Conservation (phyloP, 1,140 invertebrate species). For the Papilio polyxenes region DNA sequence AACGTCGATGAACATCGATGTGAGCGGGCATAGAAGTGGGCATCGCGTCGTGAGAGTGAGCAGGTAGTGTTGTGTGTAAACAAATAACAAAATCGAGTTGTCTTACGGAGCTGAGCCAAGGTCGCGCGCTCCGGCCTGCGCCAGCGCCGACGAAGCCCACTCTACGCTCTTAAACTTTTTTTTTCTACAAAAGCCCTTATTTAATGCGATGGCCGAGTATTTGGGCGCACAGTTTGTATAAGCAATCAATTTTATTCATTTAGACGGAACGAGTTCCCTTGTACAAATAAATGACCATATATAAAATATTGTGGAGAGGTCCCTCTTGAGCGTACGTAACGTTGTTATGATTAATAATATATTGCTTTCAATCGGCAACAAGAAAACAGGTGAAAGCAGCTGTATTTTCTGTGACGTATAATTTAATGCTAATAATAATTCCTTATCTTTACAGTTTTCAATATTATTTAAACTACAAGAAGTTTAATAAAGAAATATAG, state of each 20-base stretch:
- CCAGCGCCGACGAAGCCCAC: constrained; percentile 58
- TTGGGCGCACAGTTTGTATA: constrained; percentile 80
- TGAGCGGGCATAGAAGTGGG: constrained; percentile 55
- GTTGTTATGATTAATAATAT: constrained; percentile 58
- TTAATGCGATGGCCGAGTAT: constrained; percentile 78
- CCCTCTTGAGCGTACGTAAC: constrained; percentile 48
- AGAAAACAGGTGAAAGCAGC: constrained; percentile 44
- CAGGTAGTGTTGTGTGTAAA: constrained; percentile 80
- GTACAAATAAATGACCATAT: constrained; percentile 77
- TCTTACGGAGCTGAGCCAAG: constrained; percentile 75
- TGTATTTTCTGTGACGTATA: constrained; percentile 8
- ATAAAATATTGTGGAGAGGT: constrained; percentile 62
- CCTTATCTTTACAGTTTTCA: neutral
- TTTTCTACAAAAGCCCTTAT: constrained; percentile 72
- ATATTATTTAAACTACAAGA: neutral
- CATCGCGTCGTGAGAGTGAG: constrained; percentile 53
- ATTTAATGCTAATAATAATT: constrained; percentile 1
- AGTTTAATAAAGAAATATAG: neutral
- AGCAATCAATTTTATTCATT: constrained; percentile 81
- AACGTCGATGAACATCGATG: constrained; percentile 67
- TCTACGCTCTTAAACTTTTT: constrained; percentile 70
- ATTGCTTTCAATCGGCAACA: constrained; percentile 47
- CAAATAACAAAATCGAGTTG: constrained; percentile 80
- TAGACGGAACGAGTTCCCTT: constrained; percentile 75
- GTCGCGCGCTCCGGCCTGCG: constrained; percentile 58